These are phyloP conservation scores for Drosophila lacicola DNA, from an alignment of 2,888 invertebrate genomes.

Conservation along the genomic window DNA sequence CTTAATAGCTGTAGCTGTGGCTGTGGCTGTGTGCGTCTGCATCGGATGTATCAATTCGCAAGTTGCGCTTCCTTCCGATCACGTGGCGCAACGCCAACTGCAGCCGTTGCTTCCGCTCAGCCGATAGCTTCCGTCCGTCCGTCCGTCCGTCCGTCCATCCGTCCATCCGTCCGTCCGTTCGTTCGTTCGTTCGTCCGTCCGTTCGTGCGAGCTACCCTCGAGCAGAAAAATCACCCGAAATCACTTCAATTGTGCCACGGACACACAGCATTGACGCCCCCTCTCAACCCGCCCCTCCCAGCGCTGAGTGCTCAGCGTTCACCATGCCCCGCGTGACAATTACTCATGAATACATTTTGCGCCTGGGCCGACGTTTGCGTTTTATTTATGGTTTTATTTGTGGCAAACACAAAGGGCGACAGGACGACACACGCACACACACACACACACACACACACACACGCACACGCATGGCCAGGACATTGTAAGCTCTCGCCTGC, in stretches of 20 bases:
- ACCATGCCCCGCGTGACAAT: slow-evolving; percentile 71
- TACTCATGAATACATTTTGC: slow-evolving; percentile 81
- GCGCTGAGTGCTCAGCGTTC: background rate
- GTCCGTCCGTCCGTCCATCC: slow-evolving; percentile 13
- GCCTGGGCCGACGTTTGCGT: slow-evolving; percentile 77
- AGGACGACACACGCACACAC: slow-evolving; percentile 29
- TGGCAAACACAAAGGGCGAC: slow-evolving; percentile 72
- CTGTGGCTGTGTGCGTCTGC: slow-evolving; percentile 54
- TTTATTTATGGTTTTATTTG: slow-evolving; percentile 81
- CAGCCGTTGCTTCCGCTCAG: slow-evolving; percentile 75
- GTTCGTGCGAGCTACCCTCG: too few species aligned
- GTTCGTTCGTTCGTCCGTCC: too few species aligned
- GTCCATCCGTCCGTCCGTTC: slow-evolving; percentile 1
- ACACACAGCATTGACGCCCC: slow-evolving; percentile 19
- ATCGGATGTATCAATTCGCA: slow-evolving; percentile 80
- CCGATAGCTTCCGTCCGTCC: slow-evolving; percentile 78
- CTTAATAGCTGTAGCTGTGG: slow-evolving; percentile 23
- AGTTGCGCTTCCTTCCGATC: slow-evolving; percentile 80
- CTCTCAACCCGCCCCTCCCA: slow-evolving; percentile 1
- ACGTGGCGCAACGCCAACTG: slow-evolving; percentile 73
- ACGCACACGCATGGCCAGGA: slow-evolving; percentile 11
- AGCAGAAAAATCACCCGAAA: slow-evolving; percentile 8
- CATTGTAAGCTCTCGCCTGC: slow-evolving; percentile 37
- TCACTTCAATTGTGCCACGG: slow-evolving; percentile 46
- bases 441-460: slow-evolving; percentile 5